Evolutionary conservation across 2,113 vertebrate genomes (phyloP).

Genomic region (Cercopithecus mona): DNA sequence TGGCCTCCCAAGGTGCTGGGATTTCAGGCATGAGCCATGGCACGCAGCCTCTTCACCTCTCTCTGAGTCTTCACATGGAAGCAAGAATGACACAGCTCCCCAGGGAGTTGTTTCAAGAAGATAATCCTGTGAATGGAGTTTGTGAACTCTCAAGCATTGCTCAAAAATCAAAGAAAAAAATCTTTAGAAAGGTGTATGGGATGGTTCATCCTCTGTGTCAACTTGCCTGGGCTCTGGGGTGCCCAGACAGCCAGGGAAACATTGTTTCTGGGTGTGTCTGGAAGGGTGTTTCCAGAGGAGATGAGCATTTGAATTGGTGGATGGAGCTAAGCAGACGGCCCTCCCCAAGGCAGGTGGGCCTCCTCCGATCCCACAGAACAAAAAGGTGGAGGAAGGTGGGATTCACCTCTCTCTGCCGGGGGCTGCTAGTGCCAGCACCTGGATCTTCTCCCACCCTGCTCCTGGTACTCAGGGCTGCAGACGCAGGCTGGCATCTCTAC

Average conservation of each 20-base stretch:
- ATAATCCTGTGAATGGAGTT: background rate
- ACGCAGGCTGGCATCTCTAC: background rate
- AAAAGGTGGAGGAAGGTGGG: too few relatives aligned
- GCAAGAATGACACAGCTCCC: background rate
- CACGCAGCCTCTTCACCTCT: background rate
- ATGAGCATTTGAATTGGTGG: fast-evolving
- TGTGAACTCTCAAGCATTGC: background rate
- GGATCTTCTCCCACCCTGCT: background rate
- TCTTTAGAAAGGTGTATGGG: too few relatives aligned
- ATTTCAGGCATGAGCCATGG: too few relatives aligned
- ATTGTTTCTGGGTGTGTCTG: background rate
- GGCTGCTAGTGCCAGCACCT: background rate
- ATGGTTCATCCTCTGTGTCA: background rate
- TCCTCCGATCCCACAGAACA: fast-evolving
- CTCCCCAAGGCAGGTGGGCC: too few relatives aligned
- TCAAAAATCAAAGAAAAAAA: background rate
- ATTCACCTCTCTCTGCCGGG: background rate
- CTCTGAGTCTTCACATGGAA: background rate
- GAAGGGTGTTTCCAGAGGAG: too few relatives aligned
- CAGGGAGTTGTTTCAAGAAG: background rate
- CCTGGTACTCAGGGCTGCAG: background rate
- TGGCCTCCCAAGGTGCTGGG: too few relatives aligned
- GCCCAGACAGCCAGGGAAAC: background rate
- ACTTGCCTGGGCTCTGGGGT: background rate
- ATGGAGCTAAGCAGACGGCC: background rate